Evolutionary conservation across 2,113 vertebrate species (phyloP), one percentile per base, ranked within the genome.

Genomic region (Aythya baeri): DNA sequence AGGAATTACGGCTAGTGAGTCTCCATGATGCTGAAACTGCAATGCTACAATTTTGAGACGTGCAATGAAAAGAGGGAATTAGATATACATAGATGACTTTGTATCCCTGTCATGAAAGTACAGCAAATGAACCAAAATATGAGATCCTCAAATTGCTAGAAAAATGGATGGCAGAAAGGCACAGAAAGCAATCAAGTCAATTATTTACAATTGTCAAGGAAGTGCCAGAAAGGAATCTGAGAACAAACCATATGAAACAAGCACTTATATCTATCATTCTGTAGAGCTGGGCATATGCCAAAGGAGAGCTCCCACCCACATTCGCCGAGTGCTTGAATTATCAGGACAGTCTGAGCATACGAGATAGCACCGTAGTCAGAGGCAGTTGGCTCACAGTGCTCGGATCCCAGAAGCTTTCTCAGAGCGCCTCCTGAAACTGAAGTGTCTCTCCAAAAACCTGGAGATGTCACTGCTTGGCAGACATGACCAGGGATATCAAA

Each of bases 141-240:
- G 21, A 94, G 68, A 95, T 50, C n/a, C 44, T 93, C 59, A 88
- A 59, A 83, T 34, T 80, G 79, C 63, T 94, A 32, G 75, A 85
- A 89, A 93, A 94, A 76, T 0, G 1, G 50, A 7, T 91, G 50
- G 73, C 74, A 89, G 66, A 84, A 92, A 75, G 29, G n/a, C 77
- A 84, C 18, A 88, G 86, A 94, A 89, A 92, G 50, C 78, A 91
- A 94, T 65, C 75, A 86, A 93, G 46, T 44, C 63, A 91, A 83
- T 95, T 94, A 95, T 86, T 93, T 96, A 50, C 82, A 41, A 83
- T 67, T 96, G 89, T 91, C 79, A 88, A 74, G 4, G 25, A 94
- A 71, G 61, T 1, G 6, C 76, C 78, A 94, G 87, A 91, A 80
- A 80, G 63, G 75, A 88, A 89, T 78, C 57, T 71, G 91, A 89